Evolutionary conservation across 2,888 invertebrate genomes (phyloP).

Genomic region (Sinentomon sp.): DNA sequence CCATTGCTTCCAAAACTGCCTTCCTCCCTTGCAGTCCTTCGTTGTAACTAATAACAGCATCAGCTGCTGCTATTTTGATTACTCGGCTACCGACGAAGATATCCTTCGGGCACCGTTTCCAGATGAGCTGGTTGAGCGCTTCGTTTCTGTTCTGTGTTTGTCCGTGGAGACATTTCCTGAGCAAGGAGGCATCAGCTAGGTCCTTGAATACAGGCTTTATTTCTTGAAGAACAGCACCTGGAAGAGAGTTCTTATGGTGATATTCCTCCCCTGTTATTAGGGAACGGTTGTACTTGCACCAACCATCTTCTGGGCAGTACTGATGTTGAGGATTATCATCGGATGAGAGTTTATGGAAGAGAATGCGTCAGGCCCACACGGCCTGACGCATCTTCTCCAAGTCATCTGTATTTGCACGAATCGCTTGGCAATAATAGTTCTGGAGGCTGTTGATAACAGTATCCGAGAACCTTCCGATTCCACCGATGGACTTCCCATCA

Average conservation of each 20-base stretch:
- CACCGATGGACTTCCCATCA: conserved; percentile 4
- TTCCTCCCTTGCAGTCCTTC: no score
- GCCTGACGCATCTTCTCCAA: conserved; percentile 3
- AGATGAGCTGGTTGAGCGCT: conserved; percentile 9
- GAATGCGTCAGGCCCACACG: conserved; percentile 8
- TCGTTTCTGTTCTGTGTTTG: conserved; percentile 12
- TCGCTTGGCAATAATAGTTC: conserved; percentile 3
- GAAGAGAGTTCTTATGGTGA: conserved; percentile 8
- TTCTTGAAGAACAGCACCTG: conserved; percentile 6
- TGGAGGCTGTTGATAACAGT: conserved; percentile 5
- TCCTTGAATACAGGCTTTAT: conserved; percentile 10
- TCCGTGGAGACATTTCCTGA: conserved; percentile 7
- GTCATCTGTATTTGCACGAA: background rate
- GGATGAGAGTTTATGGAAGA: conserved; percentile 7
- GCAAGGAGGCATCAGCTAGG: conserved; percentile 5
- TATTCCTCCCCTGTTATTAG: conserved; percentile 2
- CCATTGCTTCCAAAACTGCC: no score
- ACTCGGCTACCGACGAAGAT: conserved; percentile 8
- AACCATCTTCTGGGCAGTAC: conserved; percentile 9
- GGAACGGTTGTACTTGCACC: conserved; percentile 7
- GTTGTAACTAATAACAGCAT: conserved; percentile 9
- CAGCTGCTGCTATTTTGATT: conserved; percentile 6
- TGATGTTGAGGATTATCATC: conserved; percentile 6
- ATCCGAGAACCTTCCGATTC: conserved; percentile 7
- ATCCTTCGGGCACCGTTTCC: conserved; percentile 9